Conservation (phyloP, 2,113 vertebrate genomes). For the Podocnemis expansa region DNA sequence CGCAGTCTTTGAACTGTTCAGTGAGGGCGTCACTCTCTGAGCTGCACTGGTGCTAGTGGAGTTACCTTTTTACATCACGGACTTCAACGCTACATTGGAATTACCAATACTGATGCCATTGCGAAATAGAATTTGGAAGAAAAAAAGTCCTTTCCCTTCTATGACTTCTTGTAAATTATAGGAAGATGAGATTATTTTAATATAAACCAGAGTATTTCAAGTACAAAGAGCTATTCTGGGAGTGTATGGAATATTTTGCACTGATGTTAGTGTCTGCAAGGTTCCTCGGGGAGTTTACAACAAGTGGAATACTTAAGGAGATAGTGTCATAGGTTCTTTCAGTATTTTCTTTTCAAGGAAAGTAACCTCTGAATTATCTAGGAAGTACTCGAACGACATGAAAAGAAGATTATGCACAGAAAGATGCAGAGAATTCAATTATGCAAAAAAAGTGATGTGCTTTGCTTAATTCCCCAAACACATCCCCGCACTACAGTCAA, state of each 20-base stretch:
- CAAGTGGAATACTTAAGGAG: constrained; percentile 80
- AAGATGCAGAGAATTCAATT: constrained; percentile 81
- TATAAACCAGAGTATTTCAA: constrained; percentile 67
- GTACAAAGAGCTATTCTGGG: constrained; percentile 75
- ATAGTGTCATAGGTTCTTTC: constrained; percentile 75
- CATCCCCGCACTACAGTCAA: constrained; percentile 16
- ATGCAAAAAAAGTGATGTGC: constrained; percentile 79
- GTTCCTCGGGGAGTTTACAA: constrained; percentile 77
- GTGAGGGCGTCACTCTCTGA: background rate
- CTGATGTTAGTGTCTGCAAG: constrained; percentile 71
- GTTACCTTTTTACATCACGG: background rate
- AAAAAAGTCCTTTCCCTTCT: constrained; percentile 18
- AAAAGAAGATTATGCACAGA: constrained; percentile 72
- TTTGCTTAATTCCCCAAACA: constrained; percentile 76
- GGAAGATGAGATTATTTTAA: constrained; percentile 76
- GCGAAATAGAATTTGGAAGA: constrained; percentile 12
- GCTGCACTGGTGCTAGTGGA: background rate
- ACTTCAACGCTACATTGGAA: background rate
- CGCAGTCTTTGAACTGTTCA: background rate
- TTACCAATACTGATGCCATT: background rate
- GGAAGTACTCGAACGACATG: constrained; percentile 76
- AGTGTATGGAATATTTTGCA: constrained; percentile 64
- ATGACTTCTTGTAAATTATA: constrained; percentile 64
- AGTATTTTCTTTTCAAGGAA: constrained; percentile 78
- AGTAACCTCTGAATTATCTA: constrained; percentile 79